phyloP scores from a whole-genome alignment of 2,797 vertebrate species.

The Phrynocephalus forsythii region DNA sequence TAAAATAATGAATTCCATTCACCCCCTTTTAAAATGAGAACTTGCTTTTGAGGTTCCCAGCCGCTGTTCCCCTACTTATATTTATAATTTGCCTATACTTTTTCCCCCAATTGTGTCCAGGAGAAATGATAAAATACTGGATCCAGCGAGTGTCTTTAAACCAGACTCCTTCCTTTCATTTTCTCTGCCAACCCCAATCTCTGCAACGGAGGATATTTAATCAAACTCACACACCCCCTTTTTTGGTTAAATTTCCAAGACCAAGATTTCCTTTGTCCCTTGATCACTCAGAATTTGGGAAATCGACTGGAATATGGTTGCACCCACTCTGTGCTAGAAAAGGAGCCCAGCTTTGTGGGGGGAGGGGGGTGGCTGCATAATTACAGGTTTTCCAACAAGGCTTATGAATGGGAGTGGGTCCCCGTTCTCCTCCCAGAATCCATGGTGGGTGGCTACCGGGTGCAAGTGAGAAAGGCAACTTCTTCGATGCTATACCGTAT shows the following conservation, averaged over 20 bases:
- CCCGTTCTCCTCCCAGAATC: neutral
- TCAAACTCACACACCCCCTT: neutral
- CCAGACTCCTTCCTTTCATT: neutral
- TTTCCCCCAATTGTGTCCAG: neutral
- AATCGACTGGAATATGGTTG: neutral
- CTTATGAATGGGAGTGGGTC: neutral
- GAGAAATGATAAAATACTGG: neutral
- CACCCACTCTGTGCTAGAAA: neutral
- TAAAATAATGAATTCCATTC: too few species aligned
- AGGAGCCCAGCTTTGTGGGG: slow-evolving; percentile 1
- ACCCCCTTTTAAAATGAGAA: too few species aligned
- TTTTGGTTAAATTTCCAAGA: neutral
- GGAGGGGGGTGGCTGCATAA: slow-evolving; percentile 16
- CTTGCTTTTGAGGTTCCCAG: too few species aligned
- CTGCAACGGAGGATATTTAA: neutral
- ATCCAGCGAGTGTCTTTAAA: neutral
- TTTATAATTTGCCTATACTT: too few species aligned
- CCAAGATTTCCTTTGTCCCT: neutral
- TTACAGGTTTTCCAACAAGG: slow-evolving; percentile 9
- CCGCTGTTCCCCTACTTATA: too few species aligned
- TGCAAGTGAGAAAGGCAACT: neutral
- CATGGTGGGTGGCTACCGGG: neutral
- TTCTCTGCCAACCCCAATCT: neutral
- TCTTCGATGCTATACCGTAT: neutral
- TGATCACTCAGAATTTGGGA: neutral